Base-by-base conservation (phyloP, 2,113 vertebrate genomes). In the Euleptes europaea region DNA sequence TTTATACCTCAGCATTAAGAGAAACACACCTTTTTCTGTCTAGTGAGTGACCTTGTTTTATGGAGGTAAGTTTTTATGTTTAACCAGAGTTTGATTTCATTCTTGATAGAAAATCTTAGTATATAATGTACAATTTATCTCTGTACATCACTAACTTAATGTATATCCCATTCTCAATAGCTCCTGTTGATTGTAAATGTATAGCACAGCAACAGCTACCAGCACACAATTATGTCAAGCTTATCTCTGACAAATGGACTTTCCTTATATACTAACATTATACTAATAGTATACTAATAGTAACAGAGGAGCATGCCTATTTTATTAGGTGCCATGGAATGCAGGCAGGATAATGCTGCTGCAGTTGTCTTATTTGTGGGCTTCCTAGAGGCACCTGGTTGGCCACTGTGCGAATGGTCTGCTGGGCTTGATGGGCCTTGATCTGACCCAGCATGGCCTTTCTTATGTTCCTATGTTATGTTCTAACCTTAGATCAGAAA, bases 161-260 rank as follows among this genome's bases (percentile, higher is more conserved):
- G 23, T 0, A 0, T 33, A 85, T 12, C 77, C 76, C 86, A 90
- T 88, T 87, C 78, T 91, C 73, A 5, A 81, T 86, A 38, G 66
- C n/a, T 92, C 89, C 17, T 92, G 89, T 90, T 88, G 88, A 90
- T 89, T 93, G 88, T 83, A 85, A 92, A 78, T 77, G 12, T 0
- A 0, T 83, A 77, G 3, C 47, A 33, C 63, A 84, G 78, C 4
- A 85, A 3, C 2, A n/a, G 70, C 79, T 84, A 84, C 33, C 10
- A 85, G 63, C 47, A 85, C 42, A 89, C 86, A n/a, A 92, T 77
- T 23, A 84, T 90, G 82, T 87, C 47, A 71, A 51, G 2, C 13
- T 60, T 60, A 80, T 91, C 72, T 88, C 26, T 76, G 13, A 82
- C 5, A n/a, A 15, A 1, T 78, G 66, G n/a, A 88, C 9, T 79